Base-by-base conservation (phyloP, 2,113 vertebrate genomes). In the Odobenus rosmarus region DNA sequence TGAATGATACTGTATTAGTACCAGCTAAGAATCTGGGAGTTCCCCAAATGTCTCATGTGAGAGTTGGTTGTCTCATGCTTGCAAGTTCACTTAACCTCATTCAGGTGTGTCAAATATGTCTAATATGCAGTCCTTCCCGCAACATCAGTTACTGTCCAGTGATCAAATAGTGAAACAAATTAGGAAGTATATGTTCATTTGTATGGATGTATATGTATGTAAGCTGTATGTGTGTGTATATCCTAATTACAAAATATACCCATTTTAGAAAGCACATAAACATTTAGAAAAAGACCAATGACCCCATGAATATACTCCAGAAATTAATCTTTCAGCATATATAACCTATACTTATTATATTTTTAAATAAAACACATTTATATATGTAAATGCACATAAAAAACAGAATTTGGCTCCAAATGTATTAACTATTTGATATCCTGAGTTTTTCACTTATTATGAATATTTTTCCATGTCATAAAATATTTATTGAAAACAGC, bases 91-190 rank as follows among this genome's bases (percentile, higher is more conserved):
- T 96, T 72, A 74, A 86, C 96, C 69, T 61, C 18, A 46, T 36
- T 13, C 3, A 28, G 11, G 7, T 76, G 33, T 49, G 0, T 96
- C 85, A 83, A 49, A 36, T 85, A 96, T 4, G 59, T 61, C 26
- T 69, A 49, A n/a, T 31, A 42, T 76, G 61, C 86, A 51, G 59
- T 51, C 86, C 62, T 76, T 90, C 2, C 2, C 15, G 69, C 24
- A 69, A 82, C 9, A 94, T n/a, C 69, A 93, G 9, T n/a, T 81
- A 59, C 26, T 64, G 23, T 86, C 57, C 67, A 87, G 0, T 3
- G 7, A 67, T 57, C 72, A 95, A 97, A 94, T 92, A 94, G 36
- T 88, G 77, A 74, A 92, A 49, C 24, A 97, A 82, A 71, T 74
- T 85, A 88, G 42, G 81, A 96, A 93, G 46, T 28, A 28, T 49